Percentiles rank a stretch among this genome's conserved stretches.
Conservation (phyloP, 2,113 vertebrate genomes). For the Ascaphus truei region DNA sequence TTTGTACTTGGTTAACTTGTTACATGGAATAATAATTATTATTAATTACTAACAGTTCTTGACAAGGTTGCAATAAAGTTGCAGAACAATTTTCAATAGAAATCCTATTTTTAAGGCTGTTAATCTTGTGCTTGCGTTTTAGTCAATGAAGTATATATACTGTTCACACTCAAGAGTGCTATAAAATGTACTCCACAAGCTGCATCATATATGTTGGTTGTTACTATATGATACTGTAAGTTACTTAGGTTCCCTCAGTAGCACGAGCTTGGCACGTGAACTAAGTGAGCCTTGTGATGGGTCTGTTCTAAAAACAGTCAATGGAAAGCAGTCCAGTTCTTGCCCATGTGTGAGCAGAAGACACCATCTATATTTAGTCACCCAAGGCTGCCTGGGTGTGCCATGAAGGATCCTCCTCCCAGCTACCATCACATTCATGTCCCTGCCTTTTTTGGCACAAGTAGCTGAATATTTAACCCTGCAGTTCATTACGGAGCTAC, state of each 20-base stretch:
- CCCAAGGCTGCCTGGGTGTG: conserved; percentile 39
- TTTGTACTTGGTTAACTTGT: too few species aligned
- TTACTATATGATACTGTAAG: neutral
- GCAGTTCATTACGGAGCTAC: neutral
- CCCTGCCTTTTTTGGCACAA: conserved; percentile 15
- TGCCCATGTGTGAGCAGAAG: conserved; percentile 29
- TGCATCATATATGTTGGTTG: too few species aligned
- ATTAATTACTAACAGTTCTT: too few species aligned
- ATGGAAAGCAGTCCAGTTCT: conserved; percentile 3
- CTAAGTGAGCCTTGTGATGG: neutral
- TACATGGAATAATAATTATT: too few species aligned
- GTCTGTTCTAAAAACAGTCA: conserved; percentile 23
- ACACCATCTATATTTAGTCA: conserved; percentile 62
- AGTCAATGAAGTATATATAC: too few species aligned
- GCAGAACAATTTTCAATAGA: too few species aligned
- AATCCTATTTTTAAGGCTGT: too few species aligned
- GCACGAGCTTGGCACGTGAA: neutral
- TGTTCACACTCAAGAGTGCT: too few species aligned
- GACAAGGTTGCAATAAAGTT: too few species aligned
- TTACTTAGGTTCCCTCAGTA: neutral
- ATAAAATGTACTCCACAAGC: too few species aligned
- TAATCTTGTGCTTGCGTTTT: too few species aligned
- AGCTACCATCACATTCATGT: neutral
- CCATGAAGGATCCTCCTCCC: conserved; percentile 43
- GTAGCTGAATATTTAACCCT: neutral